These are phyloP conservation scores for Yoshiicerus persimilis DNA, from an alignment of 1,140 invertebrate genomes.

Conservation along the genomic window DNA sequence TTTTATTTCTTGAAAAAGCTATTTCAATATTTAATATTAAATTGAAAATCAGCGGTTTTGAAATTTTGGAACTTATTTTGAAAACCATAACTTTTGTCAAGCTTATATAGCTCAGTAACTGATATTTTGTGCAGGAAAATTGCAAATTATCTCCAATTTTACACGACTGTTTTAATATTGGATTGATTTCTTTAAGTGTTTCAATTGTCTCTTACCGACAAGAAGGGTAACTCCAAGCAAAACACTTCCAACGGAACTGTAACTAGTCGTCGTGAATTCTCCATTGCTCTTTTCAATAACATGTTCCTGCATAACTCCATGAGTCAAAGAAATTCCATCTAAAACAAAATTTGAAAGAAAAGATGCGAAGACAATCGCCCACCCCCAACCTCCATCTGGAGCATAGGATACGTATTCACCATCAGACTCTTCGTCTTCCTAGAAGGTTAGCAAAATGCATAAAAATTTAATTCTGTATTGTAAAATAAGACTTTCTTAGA, in stretches of 20 bases:
- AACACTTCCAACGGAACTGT: neutral
- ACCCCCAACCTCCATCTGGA: conserved; percentile 19
- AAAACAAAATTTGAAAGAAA: conserved; percentile 29
- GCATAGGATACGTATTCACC: neutral
- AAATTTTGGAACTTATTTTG: too few species aligned
- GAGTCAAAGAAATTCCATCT: conserved; percentile 25
- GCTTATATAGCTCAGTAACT: too few species aligned
- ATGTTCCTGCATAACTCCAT: conserved; percentile 13
- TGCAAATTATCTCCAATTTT: too few species aligned
- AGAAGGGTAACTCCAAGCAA: conserved; percentile 22
- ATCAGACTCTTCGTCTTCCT: neutral
- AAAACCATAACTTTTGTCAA: too few species aligned
- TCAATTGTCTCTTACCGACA: too few species aligned
- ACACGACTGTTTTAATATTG: too few species aligned
- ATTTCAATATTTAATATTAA: too few species aligned
- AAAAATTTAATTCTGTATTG: neutral
- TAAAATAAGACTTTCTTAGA: neutral
- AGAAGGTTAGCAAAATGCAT: neutral
- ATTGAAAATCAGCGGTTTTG: too few species aligned
- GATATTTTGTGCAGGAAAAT: too few species aligned
- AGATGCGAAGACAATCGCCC: conserved; percentile 17
- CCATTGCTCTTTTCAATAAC: neutral
- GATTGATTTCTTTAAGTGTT: too few species aligned
- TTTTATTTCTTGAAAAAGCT: too few species aligned
- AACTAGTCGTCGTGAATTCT: neutral